These are phyloP conservation scores for Ptilonorhynchus violaceus DNA, from an alignment of 2,113 vertebrate species.

Conservation along the genomic window DNA sequence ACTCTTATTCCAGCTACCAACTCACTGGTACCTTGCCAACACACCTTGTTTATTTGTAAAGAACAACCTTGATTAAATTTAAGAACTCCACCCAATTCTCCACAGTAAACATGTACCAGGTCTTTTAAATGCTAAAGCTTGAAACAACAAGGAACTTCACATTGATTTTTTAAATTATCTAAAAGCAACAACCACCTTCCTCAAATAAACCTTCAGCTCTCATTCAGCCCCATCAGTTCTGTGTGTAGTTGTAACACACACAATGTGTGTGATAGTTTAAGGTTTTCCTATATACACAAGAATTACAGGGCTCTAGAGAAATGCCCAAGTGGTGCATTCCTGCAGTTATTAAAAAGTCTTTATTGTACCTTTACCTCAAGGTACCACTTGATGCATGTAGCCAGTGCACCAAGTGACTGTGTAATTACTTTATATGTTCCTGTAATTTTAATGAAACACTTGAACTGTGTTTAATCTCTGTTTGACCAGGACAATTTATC, in stretches of 20 bases:
- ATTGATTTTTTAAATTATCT: neutral
- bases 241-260: neutral
- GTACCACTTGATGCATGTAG: neutral
- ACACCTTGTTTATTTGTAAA: neutral
- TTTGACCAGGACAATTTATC: neutral
- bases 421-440: neutral
- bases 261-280: neutral
- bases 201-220: neutral
- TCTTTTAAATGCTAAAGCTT: neutral
- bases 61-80: neutral
- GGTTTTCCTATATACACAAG: neutral
- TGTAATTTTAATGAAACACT: neutral
- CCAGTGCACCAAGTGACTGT: neutral
- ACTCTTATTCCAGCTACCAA: neutral
- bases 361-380: neutral
- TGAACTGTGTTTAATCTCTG: neutral
- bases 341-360: neutral
- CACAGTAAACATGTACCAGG: neutral
- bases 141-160: neutral
- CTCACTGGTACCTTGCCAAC: neutral
- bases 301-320: neutral
- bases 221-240: neutral
- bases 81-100: neutral
- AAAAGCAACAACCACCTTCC: neutral
- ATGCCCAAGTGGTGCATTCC: accelerated